phyloP scores from a whole-genome alignment of 2,888 invertebrate species.

The Harpagoxenus sublaevis region DNA sequence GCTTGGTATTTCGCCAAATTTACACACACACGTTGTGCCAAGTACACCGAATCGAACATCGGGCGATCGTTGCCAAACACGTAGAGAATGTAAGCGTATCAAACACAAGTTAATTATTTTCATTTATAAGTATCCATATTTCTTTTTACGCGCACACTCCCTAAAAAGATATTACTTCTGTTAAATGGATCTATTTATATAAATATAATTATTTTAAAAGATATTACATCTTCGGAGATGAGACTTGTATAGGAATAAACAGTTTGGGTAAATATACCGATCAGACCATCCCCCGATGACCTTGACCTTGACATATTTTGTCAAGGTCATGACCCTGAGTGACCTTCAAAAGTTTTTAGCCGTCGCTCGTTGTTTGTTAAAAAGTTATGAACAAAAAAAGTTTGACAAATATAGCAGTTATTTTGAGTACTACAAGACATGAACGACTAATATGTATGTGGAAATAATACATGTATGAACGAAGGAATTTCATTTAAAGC shows the following conservation, averaged over 20 bases:
- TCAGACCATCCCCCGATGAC: too few species aligned
- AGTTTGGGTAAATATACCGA: too few species aligned
- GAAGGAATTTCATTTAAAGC: too few species aligned
- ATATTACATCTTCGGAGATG: not conserved
- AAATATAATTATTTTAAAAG: not conserved
- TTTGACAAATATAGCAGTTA: too few species aligned
- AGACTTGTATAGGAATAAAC: not conserved
- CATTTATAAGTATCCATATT: not conserved
- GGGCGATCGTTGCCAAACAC: slow-evolving; percentile 64
- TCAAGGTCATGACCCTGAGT: too few species aligned
- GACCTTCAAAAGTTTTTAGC: too few species aligned
- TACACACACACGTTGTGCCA: slow-evolving; percentile 68
- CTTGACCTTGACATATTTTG: too few species aligned
- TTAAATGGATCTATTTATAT: not conserved
- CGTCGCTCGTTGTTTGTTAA: too few species aligned
- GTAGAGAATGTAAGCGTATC: slow-evolving; percentile 60
- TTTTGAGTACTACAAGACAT: too few species aligned
- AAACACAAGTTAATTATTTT: not conserved
- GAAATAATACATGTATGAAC: too few species aligned
- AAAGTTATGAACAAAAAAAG: too few species aligned
- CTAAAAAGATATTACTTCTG: not conserved
- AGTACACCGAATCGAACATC: slow-evolving; percentile 52
- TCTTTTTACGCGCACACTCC: not conserved
- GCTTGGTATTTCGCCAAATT: slow-evolving; percentile 63
- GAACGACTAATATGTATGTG: too few species aligned